Conservation (phyloP, 1,140 invertebrate species). For the Pachypeltis micranthus region DNA sequence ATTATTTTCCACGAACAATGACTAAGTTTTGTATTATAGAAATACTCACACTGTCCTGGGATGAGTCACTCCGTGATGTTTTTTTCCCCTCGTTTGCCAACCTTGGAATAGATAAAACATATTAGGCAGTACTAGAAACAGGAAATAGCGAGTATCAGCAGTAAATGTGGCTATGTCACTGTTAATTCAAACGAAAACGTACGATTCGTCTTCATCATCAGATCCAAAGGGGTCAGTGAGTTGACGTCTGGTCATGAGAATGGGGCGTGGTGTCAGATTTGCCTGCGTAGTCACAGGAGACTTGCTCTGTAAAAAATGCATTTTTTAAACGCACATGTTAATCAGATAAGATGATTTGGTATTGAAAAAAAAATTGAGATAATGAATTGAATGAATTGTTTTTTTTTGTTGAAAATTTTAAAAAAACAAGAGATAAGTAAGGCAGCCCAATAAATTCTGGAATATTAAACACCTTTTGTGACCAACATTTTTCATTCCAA, state of each 20-base stretch:
- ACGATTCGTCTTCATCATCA: conserved; percentile 69
- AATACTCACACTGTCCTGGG: conserved; percentile 25
- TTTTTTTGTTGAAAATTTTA: too few relatives aligned
- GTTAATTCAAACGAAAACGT: conserved; percentile 5
- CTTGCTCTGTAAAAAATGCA: conserved; percentile 23
- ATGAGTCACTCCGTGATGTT: conserved; percentile 17
- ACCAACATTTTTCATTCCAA: too few relatives aligned
- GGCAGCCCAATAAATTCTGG: too few relatives aligned
- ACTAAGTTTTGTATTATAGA: neutral
- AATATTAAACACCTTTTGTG: too few relatives aligned
- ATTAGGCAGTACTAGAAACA: conserved; percentile 10
- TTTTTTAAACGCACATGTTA: too few relatives aligned
- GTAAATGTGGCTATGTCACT: too few relatives aligned
- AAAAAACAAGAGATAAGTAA: too few relatives aligned
- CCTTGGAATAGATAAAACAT: conserved; percentile 12
- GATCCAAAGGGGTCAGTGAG: conserved; percentile 82
- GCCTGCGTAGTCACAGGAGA: conserved; percentile 20
- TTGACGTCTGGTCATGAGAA: conserved; percentile 74
- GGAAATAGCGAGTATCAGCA: neutral
- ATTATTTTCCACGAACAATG: too few relatives aligned
- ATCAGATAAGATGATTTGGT: too few relatives aligned
- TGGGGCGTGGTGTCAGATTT: conserved; percentile 26
- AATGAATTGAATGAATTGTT: too few relatives aligned
- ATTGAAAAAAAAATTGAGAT: too few relatives aligned
- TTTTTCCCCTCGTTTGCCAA: conserved; percentile 16